These are phyloP conservation scores for Parnassius mnemosyne DNA, from an alignment of 2,888 invertebrate species.

Conservation along the genomic window DNA sequence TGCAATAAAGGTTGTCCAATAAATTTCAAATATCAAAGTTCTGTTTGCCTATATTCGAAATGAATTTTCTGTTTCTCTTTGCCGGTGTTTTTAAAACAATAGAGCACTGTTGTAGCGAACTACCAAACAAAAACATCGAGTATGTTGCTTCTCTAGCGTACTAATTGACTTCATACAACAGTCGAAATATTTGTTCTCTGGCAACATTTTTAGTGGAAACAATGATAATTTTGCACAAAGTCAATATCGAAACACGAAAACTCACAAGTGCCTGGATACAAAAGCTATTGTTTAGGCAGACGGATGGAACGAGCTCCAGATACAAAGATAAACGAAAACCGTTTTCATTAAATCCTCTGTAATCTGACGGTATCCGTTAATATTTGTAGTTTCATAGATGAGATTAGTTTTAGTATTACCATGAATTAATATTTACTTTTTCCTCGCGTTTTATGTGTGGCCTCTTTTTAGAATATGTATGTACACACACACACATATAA, in stretches of 20 bases:
- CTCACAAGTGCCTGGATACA: conserved; percentile 18
- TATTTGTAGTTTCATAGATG: conserved; percentile 5
- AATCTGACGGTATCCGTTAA: conserved; percentile 8
- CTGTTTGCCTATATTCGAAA: conserved; percentile 14
- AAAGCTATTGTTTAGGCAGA: conserved; percentile 15
- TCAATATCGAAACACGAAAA: conserved; percentile 22
- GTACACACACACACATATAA: no score
- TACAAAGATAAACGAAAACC: conserved; percentile 21
- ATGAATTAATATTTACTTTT: neutral
- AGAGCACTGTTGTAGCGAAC: conserved; percentile 22
- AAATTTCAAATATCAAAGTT: conserved; percentile 15
- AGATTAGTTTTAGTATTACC: conserved; percentile 19
- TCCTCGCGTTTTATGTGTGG: neutral
- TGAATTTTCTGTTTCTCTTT: conserved; percentile 24
- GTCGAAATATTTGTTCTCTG: conserved; percentile 2
- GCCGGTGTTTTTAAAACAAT: conserved; percentile 22
- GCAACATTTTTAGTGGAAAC: conserved; percentile 10
- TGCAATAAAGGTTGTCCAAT: conserved; percentile 3
- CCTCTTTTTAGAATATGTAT: no score
- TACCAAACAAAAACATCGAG: conserved; percentile 21
- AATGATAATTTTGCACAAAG: conserved; percentile 24
- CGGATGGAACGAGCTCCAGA: conserved; percentile 7
- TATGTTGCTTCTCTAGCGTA: conserved; percentile 16
- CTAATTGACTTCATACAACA: conserved; percentile 25
- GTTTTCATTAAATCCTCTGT: conserved; percentile 16